Conservation (phyloP, 2,113 vertebrate species). For the Theristicus caerulescens region DNA sequence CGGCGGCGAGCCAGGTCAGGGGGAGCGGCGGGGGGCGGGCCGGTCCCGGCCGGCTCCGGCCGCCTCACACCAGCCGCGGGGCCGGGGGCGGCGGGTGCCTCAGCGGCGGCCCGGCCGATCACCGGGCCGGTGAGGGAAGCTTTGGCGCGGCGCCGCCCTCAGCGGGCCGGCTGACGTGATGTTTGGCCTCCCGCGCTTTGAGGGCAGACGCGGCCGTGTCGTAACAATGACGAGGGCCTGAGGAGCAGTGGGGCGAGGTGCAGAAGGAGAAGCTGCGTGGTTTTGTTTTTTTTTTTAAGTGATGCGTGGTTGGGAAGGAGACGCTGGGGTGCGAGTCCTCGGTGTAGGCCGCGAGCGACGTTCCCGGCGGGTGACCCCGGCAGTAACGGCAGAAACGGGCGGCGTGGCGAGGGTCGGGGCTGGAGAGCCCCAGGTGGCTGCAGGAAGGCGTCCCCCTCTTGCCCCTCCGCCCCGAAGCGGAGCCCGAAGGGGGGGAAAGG, state of each 20-base stretch:
- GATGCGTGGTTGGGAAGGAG: neutral
- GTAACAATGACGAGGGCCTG: neutral
- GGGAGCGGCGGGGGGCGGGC: neutral
- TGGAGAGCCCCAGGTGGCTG: neutral
- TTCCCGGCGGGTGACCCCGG: neutral
- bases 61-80: neutral
- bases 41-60: neutral
- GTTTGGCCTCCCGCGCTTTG: neutral
- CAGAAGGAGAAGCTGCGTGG: no score
- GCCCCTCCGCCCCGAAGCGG: neutral
- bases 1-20: neutral
- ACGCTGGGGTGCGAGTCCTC: neutral
- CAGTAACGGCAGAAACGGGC: neutral
- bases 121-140: no score
- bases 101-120: neutral
- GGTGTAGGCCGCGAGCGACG: neutral
- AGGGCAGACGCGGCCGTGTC: neutral
- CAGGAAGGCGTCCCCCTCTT: neutral
- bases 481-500: fast-evolving
- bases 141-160: neutral
- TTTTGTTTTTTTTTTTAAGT: no score
- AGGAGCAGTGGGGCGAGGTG: neutral
- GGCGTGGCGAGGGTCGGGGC: neutral
- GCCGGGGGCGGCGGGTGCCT: neutral
- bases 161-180: neutral